Percentiles rank a stretch among this genome's conserved stretches.
These are phyloP conservation scores for Leucozona laternaria DNA, from an alignment of 2,888 invertebrate genomes.

Conservation along the genomic window DNA sequence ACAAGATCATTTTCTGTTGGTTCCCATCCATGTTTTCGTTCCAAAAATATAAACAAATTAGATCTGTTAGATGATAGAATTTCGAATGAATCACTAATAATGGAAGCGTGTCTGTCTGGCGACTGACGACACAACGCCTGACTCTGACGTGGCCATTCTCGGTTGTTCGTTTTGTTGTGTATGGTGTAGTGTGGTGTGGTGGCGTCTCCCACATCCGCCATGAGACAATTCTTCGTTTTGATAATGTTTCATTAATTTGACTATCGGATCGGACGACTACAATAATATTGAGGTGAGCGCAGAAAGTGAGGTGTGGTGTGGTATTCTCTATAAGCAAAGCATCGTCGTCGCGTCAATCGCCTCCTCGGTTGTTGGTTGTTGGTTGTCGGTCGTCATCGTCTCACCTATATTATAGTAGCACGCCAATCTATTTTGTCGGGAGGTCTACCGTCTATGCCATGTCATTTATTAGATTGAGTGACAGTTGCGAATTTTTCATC, in stretches of 20 bases:
- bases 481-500: slow-evolving; percentile 66
- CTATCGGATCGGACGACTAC: slow-evolving; percentile 34
- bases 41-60: slow-evolving; percentile 28
- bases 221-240: slow-evolving; percentile 52
- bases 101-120: slow-evolving; percentile 34
- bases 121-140: not conserved
- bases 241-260: slow-evolving; percentile 66
- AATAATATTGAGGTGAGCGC: slow-evolving; percentile 1
- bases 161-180: not conserved
- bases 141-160: slow-evolving; percentile 6
- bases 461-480: slow-evolving; percentile 49
- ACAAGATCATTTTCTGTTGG: not conserved
- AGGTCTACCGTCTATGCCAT: slow-evolving; percentile 41
- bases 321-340: slow-evolving; percentile 13
- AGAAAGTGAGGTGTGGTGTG: slow-evolving; percentile 40
- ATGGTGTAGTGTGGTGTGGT: not conserved
- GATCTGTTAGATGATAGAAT: slow-evolving; percentile 29
- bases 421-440: slow-evolving; percentile 43
- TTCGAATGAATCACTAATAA: slow-evolving; percentile 57
- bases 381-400: not conserved
- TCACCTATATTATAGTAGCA: slow-evolving; percentile 11
- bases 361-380: not conserved
- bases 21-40: slow-evolving; percentile 4
- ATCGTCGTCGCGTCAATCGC: slow-evolving; percentile 1
- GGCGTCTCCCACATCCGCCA: slow-evolving; percentile 61